Evolutionary conservation across 2,113 vertebrate species (phyloP), one percentile per base, ranked within the genome.

Genomic region (Cavia porcellus): DNA sequence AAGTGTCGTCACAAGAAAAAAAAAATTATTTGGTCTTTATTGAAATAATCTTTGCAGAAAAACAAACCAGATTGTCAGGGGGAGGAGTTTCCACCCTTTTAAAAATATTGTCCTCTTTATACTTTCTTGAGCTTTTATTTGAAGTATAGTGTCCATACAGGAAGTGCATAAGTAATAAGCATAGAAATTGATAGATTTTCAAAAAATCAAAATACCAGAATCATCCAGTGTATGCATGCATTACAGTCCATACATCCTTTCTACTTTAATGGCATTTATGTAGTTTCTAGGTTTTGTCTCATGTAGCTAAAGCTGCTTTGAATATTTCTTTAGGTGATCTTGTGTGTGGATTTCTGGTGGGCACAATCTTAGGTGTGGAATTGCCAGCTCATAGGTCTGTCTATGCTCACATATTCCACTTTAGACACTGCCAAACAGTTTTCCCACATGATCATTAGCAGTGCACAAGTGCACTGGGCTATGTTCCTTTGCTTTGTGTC

Each of bases 371-470:
- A 45, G 13, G 11, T 83, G 70, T 87, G 28, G 38, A 83, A 80
- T 66, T 84, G 20, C 84, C 59, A n/a, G 1, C 17, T 55, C 17
- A 90, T 45, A 74, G 38, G 2, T 22, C 57, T 92, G 47, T 61
- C 1, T 84, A 62, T 42, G 92, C 52, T 8, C n/a, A 0, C 84
- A 68, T 42, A 90, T 45, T 14, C 45, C 64, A 64, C 50, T 77
- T 84, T 50, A 95, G 81, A 89, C 47, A n/a, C 57, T 91, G 13
- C 64, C 50, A 77, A 86, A 74, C 19, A 62, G 42, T 89, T 91
- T 14, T 72, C 28, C 35, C 91, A 45, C 22, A 22, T 42, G 25
- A 72, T 45, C 81, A 32, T 77, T 35, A 82, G 52, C 50, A 68
- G 52, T 64, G 32, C 70, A 35, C 4, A 9, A 74, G 19, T 55